These are phyloP conservation scores for Natator depressus DNA, from an alignment of 2,113 vertebrate species.

Conservation along the genomic window DNA sequence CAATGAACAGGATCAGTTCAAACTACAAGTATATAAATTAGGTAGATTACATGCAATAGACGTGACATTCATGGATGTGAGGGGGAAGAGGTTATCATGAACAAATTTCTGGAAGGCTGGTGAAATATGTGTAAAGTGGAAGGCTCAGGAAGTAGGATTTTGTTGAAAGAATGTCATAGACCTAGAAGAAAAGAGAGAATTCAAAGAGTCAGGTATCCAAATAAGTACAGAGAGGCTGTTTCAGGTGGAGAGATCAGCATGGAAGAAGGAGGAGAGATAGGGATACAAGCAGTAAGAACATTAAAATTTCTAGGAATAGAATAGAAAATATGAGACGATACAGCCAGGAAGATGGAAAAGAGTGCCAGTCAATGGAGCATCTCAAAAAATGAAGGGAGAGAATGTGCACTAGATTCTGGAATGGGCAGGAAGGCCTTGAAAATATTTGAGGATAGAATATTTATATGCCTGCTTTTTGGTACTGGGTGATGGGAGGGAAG, in stretches of 20 bases:
- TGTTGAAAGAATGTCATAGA: neutral
- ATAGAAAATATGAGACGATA: neutral
- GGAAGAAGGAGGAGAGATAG: neutral
- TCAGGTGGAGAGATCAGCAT: neutral
- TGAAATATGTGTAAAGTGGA: neutral
- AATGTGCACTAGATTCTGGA: neutral
- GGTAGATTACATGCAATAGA: neutral
- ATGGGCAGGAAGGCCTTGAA: neutral
- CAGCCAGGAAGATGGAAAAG: neutral
- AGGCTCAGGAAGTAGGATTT: neutral
- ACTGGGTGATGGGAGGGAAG: neutral
- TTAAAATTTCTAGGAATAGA: neutral
- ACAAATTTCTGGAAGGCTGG: neutral
- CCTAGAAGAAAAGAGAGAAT: neutral
- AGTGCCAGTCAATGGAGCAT: neutral
- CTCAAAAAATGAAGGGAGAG: neutral
- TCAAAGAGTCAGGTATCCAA: neutral
- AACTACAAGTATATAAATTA: neutral
- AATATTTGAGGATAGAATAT: neutral
- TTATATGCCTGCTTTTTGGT: neutral
- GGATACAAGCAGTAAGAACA: neutral
- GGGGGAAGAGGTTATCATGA: neutral
- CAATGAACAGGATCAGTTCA: accelerated
- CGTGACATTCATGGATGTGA: neutral
- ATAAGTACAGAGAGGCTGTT: neutral